Base-by-base conservation (phyloP, 2,888 invertebrate genomes). In the Agonopterix arenella region DNA sequence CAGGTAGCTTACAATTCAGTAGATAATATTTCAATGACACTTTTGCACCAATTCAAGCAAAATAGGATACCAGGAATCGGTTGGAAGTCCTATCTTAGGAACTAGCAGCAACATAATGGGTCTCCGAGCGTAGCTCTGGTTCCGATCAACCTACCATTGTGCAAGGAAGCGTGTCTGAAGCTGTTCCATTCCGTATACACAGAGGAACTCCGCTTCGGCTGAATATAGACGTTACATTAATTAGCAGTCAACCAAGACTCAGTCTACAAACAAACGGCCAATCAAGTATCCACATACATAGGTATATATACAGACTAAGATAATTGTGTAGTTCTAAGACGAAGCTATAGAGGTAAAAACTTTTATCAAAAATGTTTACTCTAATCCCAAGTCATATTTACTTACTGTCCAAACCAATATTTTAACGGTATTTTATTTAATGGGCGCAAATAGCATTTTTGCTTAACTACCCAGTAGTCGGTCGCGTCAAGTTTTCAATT, bases 401-500 rank as follows among this genome's bases (percentile, higher is more conserved):
- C 28, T 28, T 28, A 28, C 28, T 7, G 4, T 28, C 7, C 5
- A 28, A 28, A 28, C 5, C 28, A 28, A 28, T 28, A 44, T 44
- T 45, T 51, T 48, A 38, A 61, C 58, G 52, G 54, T 51, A 40
- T 48, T 53, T 49, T 51, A 56, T 61, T 64, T 54, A 56, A 56
- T 60, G 52, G 54, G 50, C 45, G 52, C 51, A 51, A 56, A 51
- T 49, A 62, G 60, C 57, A 48, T 41, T 47, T 61, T 61, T 53
- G 52, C 54, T 54, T 56, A 54, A 52, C 55, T 60, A 53, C 57
- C 68, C 58, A 61, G 57, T 55, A 52, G 61, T 57, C 60, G 53
- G 61, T 57, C 60, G 60, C 58, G 64, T 68, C 68, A 64, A 71
- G 66, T 70, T 71, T 67, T 66, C 68, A 74, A 79, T 76, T 79